Evolutionary conservation across 2,113 vertebrate species (phyloP).

Genomic region (Xyliphius kryptos): DNA sequence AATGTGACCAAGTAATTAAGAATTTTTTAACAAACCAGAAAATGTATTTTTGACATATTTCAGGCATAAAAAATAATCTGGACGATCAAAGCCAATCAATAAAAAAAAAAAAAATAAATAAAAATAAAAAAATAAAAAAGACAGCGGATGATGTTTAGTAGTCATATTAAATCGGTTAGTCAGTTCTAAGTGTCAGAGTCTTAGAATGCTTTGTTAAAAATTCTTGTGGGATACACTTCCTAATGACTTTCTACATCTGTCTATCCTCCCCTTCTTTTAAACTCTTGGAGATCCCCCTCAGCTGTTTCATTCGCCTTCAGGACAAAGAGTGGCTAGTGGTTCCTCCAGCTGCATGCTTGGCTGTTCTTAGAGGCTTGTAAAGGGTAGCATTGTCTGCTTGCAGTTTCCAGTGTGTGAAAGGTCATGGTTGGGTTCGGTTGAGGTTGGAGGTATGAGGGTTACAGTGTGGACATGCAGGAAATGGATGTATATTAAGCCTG

Average conservation of each 20-base stretch:
- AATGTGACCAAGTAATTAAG: too few relatives aligned
- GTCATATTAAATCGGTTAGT: slow-evolving; percentile 55
- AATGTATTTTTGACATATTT: too few relatives aligned
- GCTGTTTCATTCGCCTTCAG: slow-evolving; percentile 57
- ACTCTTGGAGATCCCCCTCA: slow-evolving; percentile 57
- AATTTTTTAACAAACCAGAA: too few relatives aligned
- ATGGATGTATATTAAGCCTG: slow-evolving; percentile 57
- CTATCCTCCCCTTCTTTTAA: slow-evolving; percentile 38
- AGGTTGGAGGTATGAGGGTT: slow-evolving; percentile 7
- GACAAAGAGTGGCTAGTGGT: slow-evolving; percentile 46
- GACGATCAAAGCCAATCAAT: too few relatives aligned
- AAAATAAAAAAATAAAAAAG: too few relatives aligned
- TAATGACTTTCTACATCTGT: slow-evolving; percentile 55
- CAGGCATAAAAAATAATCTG: too few relatives aligned
- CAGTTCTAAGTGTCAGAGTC: slow-evolving; percentile 43
- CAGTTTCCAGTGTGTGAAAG: slow-evolving; percentile 65
- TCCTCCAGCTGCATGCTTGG: slow-evolving; percentile 64
- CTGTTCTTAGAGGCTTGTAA: slow-evolving; percentile 56
- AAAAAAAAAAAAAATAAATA: too few relatives aligned
- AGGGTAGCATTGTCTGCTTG: slow-evolving; percentile 69
- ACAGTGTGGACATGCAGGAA: slow-evolving; percentile 55
- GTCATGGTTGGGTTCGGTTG: slow-evolving; percentile 44
- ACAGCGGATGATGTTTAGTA: too few relatives aligned
- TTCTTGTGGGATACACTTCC: slow-evolving; percentile 44
- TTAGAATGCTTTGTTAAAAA: slow-evolving; percentile 47